These are phyloP conservation scores for Marmota flaviventris DNA, from an alignment of 2,113 vertebrate species.

Conservation along the genomic window DNA sequence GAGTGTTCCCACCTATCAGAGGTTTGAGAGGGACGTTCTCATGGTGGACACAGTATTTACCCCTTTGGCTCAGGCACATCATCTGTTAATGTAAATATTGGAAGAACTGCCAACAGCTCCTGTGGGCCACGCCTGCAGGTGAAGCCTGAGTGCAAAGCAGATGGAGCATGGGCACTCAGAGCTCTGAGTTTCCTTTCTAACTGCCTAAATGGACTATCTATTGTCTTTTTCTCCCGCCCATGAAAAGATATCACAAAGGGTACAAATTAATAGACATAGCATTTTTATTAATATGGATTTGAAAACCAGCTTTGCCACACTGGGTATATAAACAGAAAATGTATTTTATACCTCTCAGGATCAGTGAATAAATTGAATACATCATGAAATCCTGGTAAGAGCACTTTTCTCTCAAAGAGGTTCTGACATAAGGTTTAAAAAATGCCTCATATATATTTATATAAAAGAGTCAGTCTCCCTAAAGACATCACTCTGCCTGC, in stretches of 20 bases:
- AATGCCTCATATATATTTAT: neutral
- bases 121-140: neutral
- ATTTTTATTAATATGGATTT: constrained; percentile 6
- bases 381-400: neutral
- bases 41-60: neutral
- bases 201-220: neutral
- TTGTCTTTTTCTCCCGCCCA: neutral
- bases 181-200: neutral
- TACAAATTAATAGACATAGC: neutral
- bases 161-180: neutral
- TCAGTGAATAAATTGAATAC: neutral
- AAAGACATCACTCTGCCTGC: neutral
- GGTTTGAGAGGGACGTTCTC: neutral
- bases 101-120: neutral
- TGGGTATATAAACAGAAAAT: neutral
- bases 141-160: neutral
- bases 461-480: neutral
- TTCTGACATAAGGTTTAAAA: neutral
- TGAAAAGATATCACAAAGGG: neutral
- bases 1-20: neutral
- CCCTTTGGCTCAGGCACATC: neutral
- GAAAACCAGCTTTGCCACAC: neutral
- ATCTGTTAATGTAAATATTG: neutral
- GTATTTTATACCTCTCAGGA: neutral
- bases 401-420: neutral